Conservation (phyloP, 2,113 vertebrate genomes). For the Saiga tatarica region DNA sequence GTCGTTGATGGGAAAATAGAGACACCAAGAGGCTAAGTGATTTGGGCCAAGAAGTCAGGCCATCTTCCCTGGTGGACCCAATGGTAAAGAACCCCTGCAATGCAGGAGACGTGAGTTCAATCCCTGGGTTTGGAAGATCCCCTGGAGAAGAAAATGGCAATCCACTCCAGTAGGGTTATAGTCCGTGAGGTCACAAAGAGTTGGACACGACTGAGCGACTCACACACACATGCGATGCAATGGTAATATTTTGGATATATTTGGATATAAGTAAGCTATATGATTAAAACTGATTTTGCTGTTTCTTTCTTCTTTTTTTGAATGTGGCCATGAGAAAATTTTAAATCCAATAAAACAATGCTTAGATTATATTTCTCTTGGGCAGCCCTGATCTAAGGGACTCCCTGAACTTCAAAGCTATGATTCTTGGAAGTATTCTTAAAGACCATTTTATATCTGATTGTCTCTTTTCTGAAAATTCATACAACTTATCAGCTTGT, state of each 20-base stretch:
- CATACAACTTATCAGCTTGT: not conserved
- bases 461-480: not conserved
- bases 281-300: not conserved
- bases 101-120: not conserved
- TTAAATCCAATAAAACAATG: not conserved
- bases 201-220: not conserved
- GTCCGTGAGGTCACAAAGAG: fast-evolving
- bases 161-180: not conserved
- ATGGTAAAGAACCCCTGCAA: not conserved
- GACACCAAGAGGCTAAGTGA: not conserved
- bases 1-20: not conserved
- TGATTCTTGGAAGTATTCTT: not conserved
- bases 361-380: not conserved
- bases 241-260: not conserved
- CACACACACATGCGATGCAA: not conserved
- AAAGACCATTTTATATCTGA: not conserved
- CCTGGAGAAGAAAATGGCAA: not conserved
- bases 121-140: not conserved
- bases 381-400: too few species aligned
- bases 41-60: not conserved
- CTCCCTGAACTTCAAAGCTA: not conserved
- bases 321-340: not conserved
- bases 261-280: not conserved
- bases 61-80: not conserved
- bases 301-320: not conserved